Evolutionary conservation across 1,140 invertebrate species (phyloP).

Genomic region (Leptinotarsa texana): DNA sequence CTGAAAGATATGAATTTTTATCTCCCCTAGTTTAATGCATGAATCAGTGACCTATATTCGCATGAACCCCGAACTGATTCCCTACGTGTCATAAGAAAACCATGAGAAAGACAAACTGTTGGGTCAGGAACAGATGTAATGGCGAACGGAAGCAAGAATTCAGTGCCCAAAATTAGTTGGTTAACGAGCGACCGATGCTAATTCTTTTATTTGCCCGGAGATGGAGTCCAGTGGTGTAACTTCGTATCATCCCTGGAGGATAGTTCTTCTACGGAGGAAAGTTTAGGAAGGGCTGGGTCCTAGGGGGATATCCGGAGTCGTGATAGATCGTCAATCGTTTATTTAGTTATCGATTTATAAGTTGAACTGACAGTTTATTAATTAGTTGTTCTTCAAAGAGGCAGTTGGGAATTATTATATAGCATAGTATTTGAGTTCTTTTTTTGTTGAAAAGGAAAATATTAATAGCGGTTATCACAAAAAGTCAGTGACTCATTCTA

Average conservation of each 20-base stretch:
- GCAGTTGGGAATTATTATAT: not conserved
- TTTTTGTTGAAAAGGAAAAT: no score
- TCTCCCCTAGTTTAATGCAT: not conserved
- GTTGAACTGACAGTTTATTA: not conserved
- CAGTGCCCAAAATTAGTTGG: conserved; percentile 5
- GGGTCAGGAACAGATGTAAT: conserved; percentile 7
- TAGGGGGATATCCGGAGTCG: not conserved
- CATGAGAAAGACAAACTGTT: not conserved
- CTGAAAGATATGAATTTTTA: no score
- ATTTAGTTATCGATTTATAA: not conserved
- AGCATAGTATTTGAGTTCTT: not conserved
- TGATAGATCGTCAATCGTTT: not conserved
- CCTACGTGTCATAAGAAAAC: not conserved
- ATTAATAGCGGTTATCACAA: no score
- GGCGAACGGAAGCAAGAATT: conserved; percentile 2
- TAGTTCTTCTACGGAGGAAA: not conserved
- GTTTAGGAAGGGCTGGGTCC: not conserved
- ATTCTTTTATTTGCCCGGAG: not conserved
- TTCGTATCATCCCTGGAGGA: not conserved
- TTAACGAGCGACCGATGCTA: conserved; percentile 5
- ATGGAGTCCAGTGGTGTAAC: not conserved
- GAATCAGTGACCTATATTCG: not conserved
- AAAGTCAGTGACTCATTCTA: no score
- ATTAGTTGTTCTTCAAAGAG: not conserved
- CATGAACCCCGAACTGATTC: not conserved